Conservation (phyloP, 2,888 invertebrate genomes). For the Drosophila nr. medialis region DNA sequence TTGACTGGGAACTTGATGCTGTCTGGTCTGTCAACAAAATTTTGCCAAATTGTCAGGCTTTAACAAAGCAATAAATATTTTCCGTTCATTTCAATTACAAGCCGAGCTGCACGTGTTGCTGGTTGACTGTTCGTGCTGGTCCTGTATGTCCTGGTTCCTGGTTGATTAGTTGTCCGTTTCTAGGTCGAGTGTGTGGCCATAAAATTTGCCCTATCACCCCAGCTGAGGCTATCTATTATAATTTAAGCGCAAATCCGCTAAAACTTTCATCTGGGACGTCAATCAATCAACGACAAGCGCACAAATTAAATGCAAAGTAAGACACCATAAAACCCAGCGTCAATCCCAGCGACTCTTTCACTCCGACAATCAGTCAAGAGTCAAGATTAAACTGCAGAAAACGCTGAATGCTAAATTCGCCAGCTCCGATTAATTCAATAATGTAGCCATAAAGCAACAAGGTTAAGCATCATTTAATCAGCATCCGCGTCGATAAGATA, state of each 20-base stretch:
- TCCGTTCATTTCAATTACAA: conserved; percentile 72
- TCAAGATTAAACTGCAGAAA: conserved; percentile 14
- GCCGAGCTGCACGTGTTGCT: conserved; percentile 38
- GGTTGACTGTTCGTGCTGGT: neutral
- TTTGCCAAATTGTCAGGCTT: conserved; percentile 55
- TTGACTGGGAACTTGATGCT: conserved; percentile 18
- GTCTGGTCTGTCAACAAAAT: conserved; percentile 20
- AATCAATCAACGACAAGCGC: conserved; percentile 76
- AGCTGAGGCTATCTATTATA: conserved; percentile 66
- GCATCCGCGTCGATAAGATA: conserved; percentile 60
- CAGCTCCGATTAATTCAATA: conserved; percentile 58
- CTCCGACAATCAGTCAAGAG: conserved; percentile 66
- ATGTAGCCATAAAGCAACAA: conserved; percentile 37
- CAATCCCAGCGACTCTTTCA: conserved; percentile 27
- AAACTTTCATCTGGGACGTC: conserved; percentile 73
- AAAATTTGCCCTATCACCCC: conserved; percentile 70
- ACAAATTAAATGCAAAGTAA: conserved; percentile 74
- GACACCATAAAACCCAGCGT: conserved; percentile 54
- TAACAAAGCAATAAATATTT: conserved; percentile 70
- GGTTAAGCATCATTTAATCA: conserved; percentile 61
- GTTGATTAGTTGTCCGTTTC: conserved; percentile 7
- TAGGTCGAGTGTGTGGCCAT: conserved; percentile 53
- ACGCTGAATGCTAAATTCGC: conserved; percentile 28
- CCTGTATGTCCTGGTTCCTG: conserved; percentile 1
- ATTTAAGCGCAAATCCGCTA: conserved; percentile 71